Conservation (phyloP, 2,797 vertebrate species). For the Takifugu rubripes region DNA sequence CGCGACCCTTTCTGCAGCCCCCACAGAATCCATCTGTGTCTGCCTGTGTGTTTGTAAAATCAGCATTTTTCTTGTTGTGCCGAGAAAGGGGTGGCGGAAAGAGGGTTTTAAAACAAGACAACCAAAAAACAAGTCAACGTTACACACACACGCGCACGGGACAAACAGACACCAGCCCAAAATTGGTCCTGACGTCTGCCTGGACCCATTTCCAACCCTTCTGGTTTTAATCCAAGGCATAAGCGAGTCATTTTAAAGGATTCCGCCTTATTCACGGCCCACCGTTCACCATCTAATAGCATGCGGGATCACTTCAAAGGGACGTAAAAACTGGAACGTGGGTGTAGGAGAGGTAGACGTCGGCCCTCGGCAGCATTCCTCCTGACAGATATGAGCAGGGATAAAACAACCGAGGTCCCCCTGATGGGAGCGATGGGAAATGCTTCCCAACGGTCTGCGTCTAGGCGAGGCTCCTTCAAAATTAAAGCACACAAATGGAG, state of each 20-base stretch:
- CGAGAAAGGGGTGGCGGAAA: neutral
- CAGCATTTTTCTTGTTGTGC: neutral
- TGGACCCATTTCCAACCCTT: constrained; percentile 33
- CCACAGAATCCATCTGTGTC: neutral
- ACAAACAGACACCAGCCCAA: neutral
- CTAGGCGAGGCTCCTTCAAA: constrained; percentile 15
- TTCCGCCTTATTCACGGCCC: constrained; percentile 21
- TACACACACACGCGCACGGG: too few species aligned
- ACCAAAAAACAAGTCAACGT: neutral
- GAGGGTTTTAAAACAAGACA: neutral
- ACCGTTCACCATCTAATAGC: constrained; percentile 23
- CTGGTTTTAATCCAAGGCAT: constrained; percentile 14
- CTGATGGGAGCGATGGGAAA: constrained; percentile 30
- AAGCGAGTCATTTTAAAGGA: constrained; percentile 23
- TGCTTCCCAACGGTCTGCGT: constrained; percentile 17
- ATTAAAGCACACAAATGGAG: constrained; percentile 28
- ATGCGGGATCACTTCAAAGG: constrained; percentile 18
- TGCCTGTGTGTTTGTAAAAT: neutral
- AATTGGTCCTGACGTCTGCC: constrained; percentile 58
- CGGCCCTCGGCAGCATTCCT: constrained; percentile 12
- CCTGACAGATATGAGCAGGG: constrained; percentile 18
- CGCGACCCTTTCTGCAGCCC: neutral
- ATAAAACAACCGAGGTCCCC: constrained; percentile 22
- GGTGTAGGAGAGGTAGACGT: constrained; percentile 24
- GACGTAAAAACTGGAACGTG: constrained; percentile 24